These are phyloP conservation scores for Brachionus manjavacas DNA, from an alignment of 1,140 invertebrate genomes.

Conservation along the genomic window DNA sequence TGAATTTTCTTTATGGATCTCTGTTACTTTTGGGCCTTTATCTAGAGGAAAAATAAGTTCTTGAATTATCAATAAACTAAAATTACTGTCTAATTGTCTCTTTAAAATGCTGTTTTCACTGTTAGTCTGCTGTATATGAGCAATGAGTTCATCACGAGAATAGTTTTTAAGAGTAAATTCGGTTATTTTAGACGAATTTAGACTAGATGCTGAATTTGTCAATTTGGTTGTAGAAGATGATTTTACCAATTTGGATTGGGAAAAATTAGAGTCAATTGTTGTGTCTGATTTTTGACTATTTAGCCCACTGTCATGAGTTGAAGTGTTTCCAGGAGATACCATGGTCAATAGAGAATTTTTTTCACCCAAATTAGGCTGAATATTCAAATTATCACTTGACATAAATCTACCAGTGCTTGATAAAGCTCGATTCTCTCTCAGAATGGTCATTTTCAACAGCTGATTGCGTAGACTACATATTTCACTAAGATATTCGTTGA, in stretches of 20 bases:
- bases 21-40: not conserved
- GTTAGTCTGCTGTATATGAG: not conserved
- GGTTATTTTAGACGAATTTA: not conserved
- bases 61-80: not conserved
- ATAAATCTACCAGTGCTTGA: not conserved
- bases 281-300: constrained; percentile 16
- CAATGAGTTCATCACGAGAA: not conserved
- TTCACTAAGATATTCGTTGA: not conserved
- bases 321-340: not conserved
- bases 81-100: constrained; percentile 15
- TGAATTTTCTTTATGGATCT: constrained; percentile 21
- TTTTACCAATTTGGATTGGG: not conserved
- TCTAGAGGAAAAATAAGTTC: not conserved
- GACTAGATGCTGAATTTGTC: not conserved
- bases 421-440: not conserved
- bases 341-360: not conserved
- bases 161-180: constrained; percentile 23
- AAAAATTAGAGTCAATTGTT: not conserved
- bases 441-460: not conserved
- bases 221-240: not conserved
- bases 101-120: constrained; percentile 11
- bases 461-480: not conserved
- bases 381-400: constrained; percentile 8
- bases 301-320: not conserved
- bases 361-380: not conserved